phyloP scores from a whole-genome alignment of 2,888 invertebrate genomes.

The Euphydryas editha region DNA sequence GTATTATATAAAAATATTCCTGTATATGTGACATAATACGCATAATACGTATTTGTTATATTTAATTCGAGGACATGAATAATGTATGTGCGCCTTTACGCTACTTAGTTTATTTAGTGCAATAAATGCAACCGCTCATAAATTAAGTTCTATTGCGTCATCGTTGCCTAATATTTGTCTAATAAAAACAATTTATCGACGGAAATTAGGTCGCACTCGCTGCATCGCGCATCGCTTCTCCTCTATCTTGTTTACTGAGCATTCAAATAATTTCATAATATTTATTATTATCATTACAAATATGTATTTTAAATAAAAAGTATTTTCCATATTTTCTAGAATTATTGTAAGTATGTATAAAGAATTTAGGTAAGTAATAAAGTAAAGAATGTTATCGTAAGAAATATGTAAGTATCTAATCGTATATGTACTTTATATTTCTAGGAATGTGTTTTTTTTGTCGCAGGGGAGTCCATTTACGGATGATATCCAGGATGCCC shows the following conservation, averaged over 20 bases:
- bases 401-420: neutral
- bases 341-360: neutral
- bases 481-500: too few relatives aligned
- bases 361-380: neutral
- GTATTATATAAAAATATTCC: too few relatives aligned
- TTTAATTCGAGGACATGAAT: too few relatives aligned
- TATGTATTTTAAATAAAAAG: neutral
- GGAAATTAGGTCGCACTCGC: slow-evolving; percentile 35
- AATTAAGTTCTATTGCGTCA: slow-evolving; percentile 21
- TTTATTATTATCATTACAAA: slow-evolving; percentile 2
- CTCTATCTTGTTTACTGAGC: slow-evolving; percentile 2
- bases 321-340: neutral
- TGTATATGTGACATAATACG: too few relatives aligned
- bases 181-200: slow-evolving; percentile 36
- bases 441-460: neutral
- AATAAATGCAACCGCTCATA: slow-evolving; percentile 9
- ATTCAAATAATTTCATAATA: slow-evolving; percentile 7
- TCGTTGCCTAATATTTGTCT: slow-evolving; percentile 27
- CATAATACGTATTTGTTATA: too few relatives aligned
- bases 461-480: too few relatives aligned
- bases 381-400: neutral
- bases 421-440: neutral
- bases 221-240: slow-evolving; percentile 17
- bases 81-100: too few relatives aligned
- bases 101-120: slow-evolving; percentile 13